Percentiles rank a stretch among this genome's conserved stretches.
phyloP scores from a whole-genome alignment of 2,888 invertebrate genomes.

The Cremastinae sp. region DNA sequence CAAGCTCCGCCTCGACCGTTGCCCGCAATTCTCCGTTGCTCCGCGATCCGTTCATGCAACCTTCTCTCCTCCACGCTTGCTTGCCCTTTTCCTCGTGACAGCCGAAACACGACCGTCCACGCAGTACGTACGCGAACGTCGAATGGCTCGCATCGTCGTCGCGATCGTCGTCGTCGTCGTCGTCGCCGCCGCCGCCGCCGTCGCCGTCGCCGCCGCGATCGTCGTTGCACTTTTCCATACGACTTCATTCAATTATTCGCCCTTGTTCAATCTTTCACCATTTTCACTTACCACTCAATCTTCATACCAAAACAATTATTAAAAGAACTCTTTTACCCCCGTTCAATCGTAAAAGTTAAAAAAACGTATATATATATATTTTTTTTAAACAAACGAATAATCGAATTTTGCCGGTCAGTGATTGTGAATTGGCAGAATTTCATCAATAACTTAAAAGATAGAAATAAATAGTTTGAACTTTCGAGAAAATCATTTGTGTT shows the following conservation, averaged over 20 bases:
- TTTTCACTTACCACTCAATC: too few relatives aligned
- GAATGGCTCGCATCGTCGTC: conserved; percentile 71
- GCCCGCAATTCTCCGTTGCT: conserved; percentile 47
- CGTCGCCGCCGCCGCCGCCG: conserved; percentile 38
- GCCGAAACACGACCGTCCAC: conserved; percentile 62
- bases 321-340: too few relatives aligned
- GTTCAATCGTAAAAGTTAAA: too few relatives aligned
- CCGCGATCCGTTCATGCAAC: conserved; percentile 43
- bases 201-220: conserved; percentile 40
- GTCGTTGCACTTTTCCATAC: conserved; percentile 6
- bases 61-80: conserved; percentile 46
- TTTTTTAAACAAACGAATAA: too few relatives aligned
- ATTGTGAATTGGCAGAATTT: too few relatives aligned
- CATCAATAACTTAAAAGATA: too few relatives aligned
- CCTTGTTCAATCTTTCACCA: background rate
- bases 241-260: too few relatives aligned
- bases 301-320: too few relatives aligned
- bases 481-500: too few relatives aligned
- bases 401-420: too few relatives aligned
- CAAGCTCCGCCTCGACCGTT: conserved; percentile 64
- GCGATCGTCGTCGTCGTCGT: conserved; percentile 48
- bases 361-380: too few relatives aligned
- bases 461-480: too few relatives aligned
- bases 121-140: conserved; percentile 77
- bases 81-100: conserved; percentile 77